phyloP scores from a whole-genome alignment of 2,888 invertebrate species.

The Ormyrus nitidulus region DNA sequence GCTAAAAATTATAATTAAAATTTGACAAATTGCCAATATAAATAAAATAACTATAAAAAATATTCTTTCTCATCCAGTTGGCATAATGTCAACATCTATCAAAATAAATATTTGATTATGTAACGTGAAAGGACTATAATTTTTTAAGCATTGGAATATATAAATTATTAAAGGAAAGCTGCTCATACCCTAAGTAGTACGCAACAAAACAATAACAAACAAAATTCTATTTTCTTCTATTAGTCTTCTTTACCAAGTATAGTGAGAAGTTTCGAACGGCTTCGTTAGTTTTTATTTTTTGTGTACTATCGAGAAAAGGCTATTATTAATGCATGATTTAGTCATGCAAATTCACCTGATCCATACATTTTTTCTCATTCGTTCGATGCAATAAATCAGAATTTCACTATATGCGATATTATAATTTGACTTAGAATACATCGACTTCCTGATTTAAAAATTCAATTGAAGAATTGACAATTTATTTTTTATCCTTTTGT shows the following conservation, averaged over 20 bases:
- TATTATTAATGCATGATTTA: slow-evolving; percentile 7
- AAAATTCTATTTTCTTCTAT: slow-evolving; percentile 23
- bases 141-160: too few species aligned
- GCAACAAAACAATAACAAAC: slow-evolving; percentile 24
- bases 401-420: slow-evolving; percentile 22
- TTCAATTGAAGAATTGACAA: slow-evolving; percentile 42
- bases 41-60: too few species aligned
- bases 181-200: slow-evolving; percentile 10
- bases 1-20: too few species aligned
- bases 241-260: slow-evolving; percentile 4
- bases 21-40: too few species aligned
- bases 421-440: slow-evolving; percentile 53
- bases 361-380: slow-evolving; percentile 37
- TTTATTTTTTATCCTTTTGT: slow-evolving; percentile 40
- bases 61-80: too few species aligned
- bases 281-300: slow-evolving; percentile 15
- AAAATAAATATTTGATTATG: too few species aligned
- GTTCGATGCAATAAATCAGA: slow-evolving; percentile 34
- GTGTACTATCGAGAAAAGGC: slow-evolving; percentile 25
- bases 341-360: slow-evolving; percentile 40
- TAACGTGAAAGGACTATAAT: too few species aligned
- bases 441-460: slow-evolving; percentile 34
- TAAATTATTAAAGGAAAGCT: slow-evolving; percentile 12
- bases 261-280: background rate
- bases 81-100: too few species aligned